A percentile compares a stretch with the other conserved stretches of the same genome.
phyloP scores from a whole-genome alignment of 2,888 invertebrate species.

The Clivina fossor region DNA sequence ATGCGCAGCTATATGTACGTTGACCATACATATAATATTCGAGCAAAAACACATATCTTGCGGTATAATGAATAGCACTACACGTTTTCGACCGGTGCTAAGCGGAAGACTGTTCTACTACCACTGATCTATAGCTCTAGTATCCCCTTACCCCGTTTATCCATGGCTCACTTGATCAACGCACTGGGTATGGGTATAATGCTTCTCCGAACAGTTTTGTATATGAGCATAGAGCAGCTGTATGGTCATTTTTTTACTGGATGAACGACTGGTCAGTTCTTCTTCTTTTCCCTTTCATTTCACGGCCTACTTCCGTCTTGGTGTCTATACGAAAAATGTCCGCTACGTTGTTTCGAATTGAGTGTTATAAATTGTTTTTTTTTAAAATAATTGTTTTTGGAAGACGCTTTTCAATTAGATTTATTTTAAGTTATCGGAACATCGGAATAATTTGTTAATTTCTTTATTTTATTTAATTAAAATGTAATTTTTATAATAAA shows the following conservation, averaged over 20 bases:
- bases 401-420: too few relatives aligned
- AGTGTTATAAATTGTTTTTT: too few relatives aligned
- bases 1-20: slow-evolving; percentile 5
- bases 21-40: slow-evolving; percentile 16
- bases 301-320: slow-evolving; percentile 28
- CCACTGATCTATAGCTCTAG: slow-evolving; percentile 29
- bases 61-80: slow-evolving; percentile 27
- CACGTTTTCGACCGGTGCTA: slow-evolving; percentile 19
- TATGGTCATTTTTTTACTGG: not conserved
- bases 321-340: too few relatives aligned
- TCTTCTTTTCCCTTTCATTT: slow-evolving; percentile 28
- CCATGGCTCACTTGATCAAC: slow-evolving; percentile 4
- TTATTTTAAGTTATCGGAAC: too few relatives aligned
- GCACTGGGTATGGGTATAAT: too few relatives aligned
- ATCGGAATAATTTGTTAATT: too few relatives aligned
- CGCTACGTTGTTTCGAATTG: too few relatives aligned
- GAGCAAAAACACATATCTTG: slow-evolving; percentile 29
- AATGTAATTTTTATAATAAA: too few relatives aligned
- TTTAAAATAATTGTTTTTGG: too few relatives aligned
- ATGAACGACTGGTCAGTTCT: slow-evolving; percentile 12
- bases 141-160: slow-evolving; percentile 9
- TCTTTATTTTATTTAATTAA: too few relatives aligned
- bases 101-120: slow-evolving; percentile 33
- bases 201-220: slow-evolving; percentile 8
- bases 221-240: not conserved